Evolutionary conservation across 1,140 invertebrate species (phyloP), one percentile per base, ranked within the genome.

Genomic region (Zaprionus nigranus): DNA sequence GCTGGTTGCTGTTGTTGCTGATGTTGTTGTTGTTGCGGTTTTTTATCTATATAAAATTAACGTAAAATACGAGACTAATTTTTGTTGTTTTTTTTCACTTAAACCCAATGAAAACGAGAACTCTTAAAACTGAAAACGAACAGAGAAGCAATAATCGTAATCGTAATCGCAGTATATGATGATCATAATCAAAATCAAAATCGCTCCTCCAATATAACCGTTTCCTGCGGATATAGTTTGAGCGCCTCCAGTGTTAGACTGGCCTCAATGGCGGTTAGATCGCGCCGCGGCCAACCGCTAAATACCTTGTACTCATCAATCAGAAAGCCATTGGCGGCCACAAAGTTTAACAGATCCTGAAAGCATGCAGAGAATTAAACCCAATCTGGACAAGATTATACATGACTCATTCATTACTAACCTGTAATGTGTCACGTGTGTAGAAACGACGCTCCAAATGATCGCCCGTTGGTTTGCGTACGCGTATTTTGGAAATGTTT

Each of bases 141-240:
- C 61, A 61, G 26, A 73, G 61, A 34, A 80, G 65, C 65, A 12
- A 40, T 20, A 56, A 56, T 72, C 63, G 46, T 60, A 71, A 72
- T 64, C 22, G 36, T 86, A 65, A 75, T 46, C 59, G 68, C 54
- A 46, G 40, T 46, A 66, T 17, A 13, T 63, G 51, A 59, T 63
- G 56, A 63, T 17, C 20, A n/a, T 28, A 53, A 70, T 57, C 36
- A 54, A 79, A 88, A 90, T 90, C 85, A 92, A 95, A 96, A 97
- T 95, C 96, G 96, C 93, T 98, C 97, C 93, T 98, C 97, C 78
- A 99, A 93, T 93, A 98, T 98, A 72, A 98, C 94, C 68, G 97
- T 98, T 94, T 98, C 98, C 95, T 98, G 97, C 64, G 97, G 96
- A 94, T 95, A 97, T 65, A 99, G 94, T 93, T 98, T 97, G 67